Evolutionary conservation across 2,113 vertebrate genomes (phyloP), one percentile per base, ranked within the genome.

Genomic region (Turdus rufiventris): DNA sequence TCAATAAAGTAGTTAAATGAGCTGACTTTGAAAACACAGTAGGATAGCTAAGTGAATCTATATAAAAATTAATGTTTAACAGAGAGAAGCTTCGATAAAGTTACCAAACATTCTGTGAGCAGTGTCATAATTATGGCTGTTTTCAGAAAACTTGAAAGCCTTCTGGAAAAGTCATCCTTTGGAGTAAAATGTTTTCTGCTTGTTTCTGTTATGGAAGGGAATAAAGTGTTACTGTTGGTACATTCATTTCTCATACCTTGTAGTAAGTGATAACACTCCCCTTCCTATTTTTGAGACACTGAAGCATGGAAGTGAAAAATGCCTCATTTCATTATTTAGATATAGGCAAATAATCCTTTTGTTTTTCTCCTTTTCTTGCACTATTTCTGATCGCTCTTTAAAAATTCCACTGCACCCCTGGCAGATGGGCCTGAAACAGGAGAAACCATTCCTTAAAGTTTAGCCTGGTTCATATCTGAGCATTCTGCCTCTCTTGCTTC

Each of bases 381-480:
- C 36, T 71, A 1, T 36, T 40, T 93, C 25, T 87, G 72, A 5
- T 31, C 80, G 29, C 34, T 93, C 78, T 87, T 72, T 14, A 45
- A 54, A 67, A 75, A 58, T 74, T 43, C 26, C 11, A 13, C 28
- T 42, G 24, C 21, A 62, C 1, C 6, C 14, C 13, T 2, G 1
- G 33, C 43, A 72, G 54, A 43, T 79, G 50, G 42, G 45, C n/a
- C 50, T 5, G 12, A 72, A 92, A 51, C 13, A 50, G 36, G 51
- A 86, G 66, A 72, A 83, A 47, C 48, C 34, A 45, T 81, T 70
- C 45, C 45, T 76, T 40, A 42, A 91, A 85, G 65, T 93, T 94
- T 73, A 81, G n/a, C 11, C 33, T 91, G 53, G 45, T 66, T 96
- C 13, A 1, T 43, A 74, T 33, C 67, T 68, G 54, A 72, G 38